Conservation (phyloP, 2,113 vertebrate genomes). For the Nesoenas mayeri region DNA sequence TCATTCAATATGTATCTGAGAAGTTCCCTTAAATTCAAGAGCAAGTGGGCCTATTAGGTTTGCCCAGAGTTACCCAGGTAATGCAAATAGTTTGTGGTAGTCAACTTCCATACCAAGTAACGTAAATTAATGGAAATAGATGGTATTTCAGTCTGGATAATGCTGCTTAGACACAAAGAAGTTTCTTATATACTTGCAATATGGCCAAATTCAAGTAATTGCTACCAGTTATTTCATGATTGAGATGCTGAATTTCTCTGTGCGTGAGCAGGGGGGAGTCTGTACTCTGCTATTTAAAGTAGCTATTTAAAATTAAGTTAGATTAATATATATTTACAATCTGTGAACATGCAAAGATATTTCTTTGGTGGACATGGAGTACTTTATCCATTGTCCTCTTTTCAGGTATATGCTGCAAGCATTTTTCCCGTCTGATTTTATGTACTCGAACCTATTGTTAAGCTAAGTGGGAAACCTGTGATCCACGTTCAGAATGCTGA, state of each 20-base stretch:
- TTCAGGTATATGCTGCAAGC: not conserved
- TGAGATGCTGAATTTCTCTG: not conserved
- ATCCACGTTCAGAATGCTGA: not conserved
- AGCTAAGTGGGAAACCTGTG: not conserved
- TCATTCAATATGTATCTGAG: not conserved
- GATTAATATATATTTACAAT: not conserved
- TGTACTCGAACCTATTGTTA: not conserved
- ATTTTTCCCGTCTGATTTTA: not conserved
- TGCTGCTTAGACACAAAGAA: fast-evolving
- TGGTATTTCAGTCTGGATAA: not conserved
- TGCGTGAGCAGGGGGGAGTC: not conserved
- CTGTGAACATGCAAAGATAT: not conserved
- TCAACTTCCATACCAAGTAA: not conserved
- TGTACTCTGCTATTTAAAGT: not conserved
- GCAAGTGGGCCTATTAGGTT: not conserved
- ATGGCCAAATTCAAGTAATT: not conserved
- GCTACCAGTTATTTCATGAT: not conserved
- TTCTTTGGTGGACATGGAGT: not conserved
- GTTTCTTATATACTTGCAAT: not conserved
- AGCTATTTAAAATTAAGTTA: not conserved
- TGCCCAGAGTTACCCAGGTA: not conserved
- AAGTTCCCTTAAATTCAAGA: not conserved
- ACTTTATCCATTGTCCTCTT: not conserved
- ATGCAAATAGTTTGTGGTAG: not conserved
- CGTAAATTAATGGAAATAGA: not conserved